Percentiles rank a stretch among this genome's conserved stretches.
Conservation (phyloP, 2,113 vertebrate species). For the Lanius collurio region DNA sequence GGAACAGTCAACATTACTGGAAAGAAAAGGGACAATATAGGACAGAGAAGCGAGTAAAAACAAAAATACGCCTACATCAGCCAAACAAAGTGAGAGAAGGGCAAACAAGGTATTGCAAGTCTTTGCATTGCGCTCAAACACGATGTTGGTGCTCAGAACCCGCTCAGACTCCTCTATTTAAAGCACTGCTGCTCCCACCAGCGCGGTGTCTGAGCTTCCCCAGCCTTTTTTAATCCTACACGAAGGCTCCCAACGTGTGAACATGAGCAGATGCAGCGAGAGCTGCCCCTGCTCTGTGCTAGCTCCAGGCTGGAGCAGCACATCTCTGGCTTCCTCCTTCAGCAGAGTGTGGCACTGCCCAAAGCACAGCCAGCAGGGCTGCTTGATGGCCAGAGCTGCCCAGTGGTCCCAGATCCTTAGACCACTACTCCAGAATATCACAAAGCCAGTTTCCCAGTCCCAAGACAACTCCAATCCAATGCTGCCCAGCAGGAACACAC, state of each 20-base stretch:
- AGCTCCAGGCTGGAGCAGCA: background rate
- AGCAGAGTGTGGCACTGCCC: background rate
- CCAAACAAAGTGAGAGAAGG: conserved; percentile 2
- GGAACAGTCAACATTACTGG: conserved; percentile 34
- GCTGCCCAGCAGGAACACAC: background rate
- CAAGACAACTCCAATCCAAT: background rate
- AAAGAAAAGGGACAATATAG: conserved; percentile 5
- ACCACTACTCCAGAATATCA: background rate
- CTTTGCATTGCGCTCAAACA: background rate
- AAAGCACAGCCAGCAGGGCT: background rate
- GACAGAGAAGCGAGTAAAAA: conserved; percentile 15
- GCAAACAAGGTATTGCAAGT: background rate
- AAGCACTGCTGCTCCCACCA: background rate
- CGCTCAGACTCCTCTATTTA: background rate
- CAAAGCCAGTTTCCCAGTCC: background rate
- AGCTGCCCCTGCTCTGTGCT: background rate
- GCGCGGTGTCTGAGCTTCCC: rapidly evolving
- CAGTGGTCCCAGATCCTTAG: rapidly evolving
- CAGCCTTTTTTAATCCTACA: background rate
- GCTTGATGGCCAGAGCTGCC: rapidly evolving
- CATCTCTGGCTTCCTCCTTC: rapidly evolving
- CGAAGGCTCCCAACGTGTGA: background rate
- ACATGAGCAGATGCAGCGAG: rapidly evolving
- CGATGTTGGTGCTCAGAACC: background rate
- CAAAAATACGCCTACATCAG: conserved; percentile 26